phyloP scores from a whole-genome alignment of 2,113 vertebrate genomes.

The Salminus brasiliensis region DNA sequence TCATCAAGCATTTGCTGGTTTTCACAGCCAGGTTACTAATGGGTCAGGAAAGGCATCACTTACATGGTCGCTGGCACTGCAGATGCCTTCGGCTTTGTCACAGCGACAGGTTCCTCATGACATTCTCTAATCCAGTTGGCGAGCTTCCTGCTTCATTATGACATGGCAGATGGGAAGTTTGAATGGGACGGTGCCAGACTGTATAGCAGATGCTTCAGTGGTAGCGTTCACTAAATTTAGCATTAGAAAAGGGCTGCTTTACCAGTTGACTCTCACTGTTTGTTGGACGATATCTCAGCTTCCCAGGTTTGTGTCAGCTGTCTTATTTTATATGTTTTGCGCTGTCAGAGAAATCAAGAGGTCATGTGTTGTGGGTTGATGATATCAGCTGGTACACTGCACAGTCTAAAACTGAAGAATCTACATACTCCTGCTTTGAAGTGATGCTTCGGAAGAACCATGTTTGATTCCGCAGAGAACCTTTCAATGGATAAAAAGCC shows the following conservation, averaged over 20 bases:
- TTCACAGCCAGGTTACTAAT: neutral
- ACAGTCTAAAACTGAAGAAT: no score
- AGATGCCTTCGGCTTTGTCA: neutral
- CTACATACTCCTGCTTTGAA: no score
- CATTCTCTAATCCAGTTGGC: neutral
- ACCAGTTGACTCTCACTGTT: neutral
- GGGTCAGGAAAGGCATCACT: neutral
- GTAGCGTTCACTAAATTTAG: constrained; percentile 1
- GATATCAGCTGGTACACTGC: no score
- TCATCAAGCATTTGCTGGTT: neutral
- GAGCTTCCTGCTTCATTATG: constrained; percentile 1
- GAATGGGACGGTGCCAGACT: neutral
- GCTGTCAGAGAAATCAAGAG: neutral
- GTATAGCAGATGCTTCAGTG: constrained; percentile 5
- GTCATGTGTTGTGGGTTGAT: neutral
- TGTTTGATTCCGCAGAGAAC: no score
- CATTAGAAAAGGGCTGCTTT: neutral
- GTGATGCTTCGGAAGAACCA: no score
- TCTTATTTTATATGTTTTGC: neutral
- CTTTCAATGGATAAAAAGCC: no score
- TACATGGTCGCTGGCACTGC: neutral
- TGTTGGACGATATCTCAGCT: neutral
- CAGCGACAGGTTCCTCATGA: neutral
- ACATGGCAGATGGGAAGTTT: neutral
- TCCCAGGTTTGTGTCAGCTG: neutral